Evolutionary conservation across 2,113 vertebrate species (phyloP), one percentile per base, ranked within the genome.

Genomic region (Leuciscus idus): DNA sequence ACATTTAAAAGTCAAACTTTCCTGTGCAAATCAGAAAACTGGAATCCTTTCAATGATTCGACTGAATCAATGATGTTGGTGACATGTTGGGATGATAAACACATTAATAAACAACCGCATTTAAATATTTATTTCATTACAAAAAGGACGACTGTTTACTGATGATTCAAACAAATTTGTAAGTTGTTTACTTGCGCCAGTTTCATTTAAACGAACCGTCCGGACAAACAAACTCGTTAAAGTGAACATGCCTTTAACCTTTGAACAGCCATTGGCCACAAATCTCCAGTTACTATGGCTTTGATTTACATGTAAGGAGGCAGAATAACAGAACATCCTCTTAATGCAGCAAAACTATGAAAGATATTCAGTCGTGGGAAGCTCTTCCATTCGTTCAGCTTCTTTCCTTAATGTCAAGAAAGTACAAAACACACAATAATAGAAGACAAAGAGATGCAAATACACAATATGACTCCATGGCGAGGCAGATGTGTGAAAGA

Each of bases 391-490:
- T 75, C 72, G 2, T 3, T 74, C 43, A 7, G 21, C 13, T 75
- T 50, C 46, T 76, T 15, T 75, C 4, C 70, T 73, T 43, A n/a
- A n/a, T 21, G 3, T 15, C 23, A 74, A 74, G 23, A 28, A 26
- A 6, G 13, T 50, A 26, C 4, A 13, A 75, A 75, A 50, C 12
- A 15, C 70, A 74, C 23, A 50, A 75, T 4, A 75, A 75, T 9
- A 48, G 13, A 46, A 74, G 39, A 75, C 70, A 15, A 50, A 75
- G 26, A 48, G 12, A 48, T 3, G 74, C 73, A 36, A 46, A n/a
- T 8, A 28, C n/a, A 75, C 43, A 75, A 52, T 77, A 50, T 55
- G 75, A 77, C 50, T 77, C 72, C n/a, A 48, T 75, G 43, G 43
- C 6, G 48, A 26, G 74, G 48, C 8, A 55, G 17, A 57, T 21